Evolutionary conservation across 2,113 vertebrate genomes (phyloP).

Genomic region (Poeciliopsis occidentalis): DNA sequence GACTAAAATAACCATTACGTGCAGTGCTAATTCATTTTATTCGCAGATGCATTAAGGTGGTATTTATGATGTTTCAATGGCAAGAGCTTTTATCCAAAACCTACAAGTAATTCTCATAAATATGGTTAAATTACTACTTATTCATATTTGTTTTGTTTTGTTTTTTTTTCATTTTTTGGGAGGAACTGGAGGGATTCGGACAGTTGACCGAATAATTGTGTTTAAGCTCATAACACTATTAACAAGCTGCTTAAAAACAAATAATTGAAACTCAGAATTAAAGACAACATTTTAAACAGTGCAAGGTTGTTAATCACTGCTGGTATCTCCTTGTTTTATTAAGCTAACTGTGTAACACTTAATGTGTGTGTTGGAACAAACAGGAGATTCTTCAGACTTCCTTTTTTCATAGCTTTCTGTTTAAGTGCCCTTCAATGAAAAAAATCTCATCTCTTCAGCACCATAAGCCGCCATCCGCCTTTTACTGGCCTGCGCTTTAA

Average conservation of each 20-base stretch:
- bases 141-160: background rate
- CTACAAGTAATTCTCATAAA: too few species aligned
- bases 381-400: background rate
- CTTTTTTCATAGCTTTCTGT: background rate
- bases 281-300: background rate
- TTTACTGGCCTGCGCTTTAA: slow-evolving; percentile 16
- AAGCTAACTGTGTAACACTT: background rate
- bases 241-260: background rate
- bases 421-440: background rate
- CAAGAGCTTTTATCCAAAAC: background rate
- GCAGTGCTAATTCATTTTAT: too few species aligned
- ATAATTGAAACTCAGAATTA: background rate
- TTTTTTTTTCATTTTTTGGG: background rate
- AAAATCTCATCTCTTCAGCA: background rate
- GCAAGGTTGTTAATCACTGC: too few species aligned
- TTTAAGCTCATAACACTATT: background rate
- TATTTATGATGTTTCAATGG: background rate
- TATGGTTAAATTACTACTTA: background rate
- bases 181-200: background rate
- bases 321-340: background rate
- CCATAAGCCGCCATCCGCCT: background rate
- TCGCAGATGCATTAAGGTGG: too few species aligned
- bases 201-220: background rate
- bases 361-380: background rate
- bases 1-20: too few species aligned